Evolutionary conservation across 1,140 invertebrate species (phyloP), one percentile per base, ranked within the genome.

Genomic region (Drosophila truncata): DNA sequence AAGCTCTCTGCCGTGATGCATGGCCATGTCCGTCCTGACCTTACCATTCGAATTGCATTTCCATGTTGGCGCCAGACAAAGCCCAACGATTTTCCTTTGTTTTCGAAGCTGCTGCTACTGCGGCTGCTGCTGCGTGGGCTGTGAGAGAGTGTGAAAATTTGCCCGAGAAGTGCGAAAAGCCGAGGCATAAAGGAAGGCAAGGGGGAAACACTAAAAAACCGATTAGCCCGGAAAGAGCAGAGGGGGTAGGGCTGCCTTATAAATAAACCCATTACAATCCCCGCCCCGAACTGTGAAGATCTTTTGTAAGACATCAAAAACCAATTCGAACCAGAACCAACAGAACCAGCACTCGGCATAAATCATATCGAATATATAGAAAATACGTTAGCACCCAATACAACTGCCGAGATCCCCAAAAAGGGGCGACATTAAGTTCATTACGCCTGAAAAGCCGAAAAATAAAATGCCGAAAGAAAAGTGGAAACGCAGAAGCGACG

Each of bases 51-150:
- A 87, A 87, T 87, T 88, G 59, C 77, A 90, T 87, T 87, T 88
- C 77, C 80, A 87, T 87, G 80, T 87, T 80, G 77, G 67, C 85
- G 80, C 80, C 85, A 87, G 83, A 87, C 78, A 78, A 82, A 78
- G 74, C 47, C 74, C 63, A 44, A 20, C 50, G 57, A 55, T 52
- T 57, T 16, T 29, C 42, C 23, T 73, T 73, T 73, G 70, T 73
- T 42, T 73, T 37, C 14, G 13, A 31, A 11, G n/a, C 14, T 55
- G 31, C 18, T 42, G 23, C 14, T 16, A 23, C 23, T 33, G 67
- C 67, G 63, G 31, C 18, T 42, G n/a, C 14, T 23, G 42, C 23
- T 33, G 67, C 67, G 67, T 71, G 67, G 67, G 67, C 64, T 49
- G 69, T 46, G 58, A 23, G 44, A 59, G 69, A 72, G 70, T 72